Base-by-base conservation (phyloP, 2,888 invertebrate genomes). In the Torymus tubicola region DNA sequence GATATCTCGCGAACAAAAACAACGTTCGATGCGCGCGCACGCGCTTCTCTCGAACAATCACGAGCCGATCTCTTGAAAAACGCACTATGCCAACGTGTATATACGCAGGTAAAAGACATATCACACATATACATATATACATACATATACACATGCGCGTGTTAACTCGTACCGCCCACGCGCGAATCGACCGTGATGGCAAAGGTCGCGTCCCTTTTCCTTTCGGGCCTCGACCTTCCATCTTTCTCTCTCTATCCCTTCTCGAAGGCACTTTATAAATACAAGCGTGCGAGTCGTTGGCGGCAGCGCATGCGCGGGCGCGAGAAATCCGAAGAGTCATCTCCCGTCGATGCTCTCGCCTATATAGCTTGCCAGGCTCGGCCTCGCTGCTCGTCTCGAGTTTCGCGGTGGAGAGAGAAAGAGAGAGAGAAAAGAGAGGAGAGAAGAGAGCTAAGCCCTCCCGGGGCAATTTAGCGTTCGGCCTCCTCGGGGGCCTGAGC, bases 251-350 rank as follows among this genome's bases (percentile, higher is more conserved):
- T n/a, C 57, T 16, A 63, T 21, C 57, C 72, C n/a, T 64, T 73
- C 72, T 71, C 60, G 68, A 42, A 42, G 57, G 58, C 53, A 72
- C 63, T 80, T 80, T 75, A 80, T 80, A 80, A 75, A 80, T 70
- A 80, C 53, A 70, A 4, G 21, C n/a, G 21, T 8, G 42, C 21
- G 50, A 50, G 61, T 53, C 73, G 68, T 21, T 50, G n/a, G 42
- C 53, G 31, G 58, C 53, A 53, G 58, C 52, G 18, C n/a, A n/a
- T n/a, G 68, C 24, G 52, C 42, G 50, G 16, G 68, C 81, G 67
- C 81, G 72, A 80, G 81, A 81, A 81, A 81, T 81, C 81, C 77
- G 64, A 72, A 72, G 80, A 80, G 81, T 81, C 81, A 81, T 81
- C 81, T 71, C 69, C 55, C 68, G 60, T 60, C 67, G 52, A 63